Base-by-base conservation (phyloP, 2,113 vertebrate species). In the Elephas maximus region DNA sequence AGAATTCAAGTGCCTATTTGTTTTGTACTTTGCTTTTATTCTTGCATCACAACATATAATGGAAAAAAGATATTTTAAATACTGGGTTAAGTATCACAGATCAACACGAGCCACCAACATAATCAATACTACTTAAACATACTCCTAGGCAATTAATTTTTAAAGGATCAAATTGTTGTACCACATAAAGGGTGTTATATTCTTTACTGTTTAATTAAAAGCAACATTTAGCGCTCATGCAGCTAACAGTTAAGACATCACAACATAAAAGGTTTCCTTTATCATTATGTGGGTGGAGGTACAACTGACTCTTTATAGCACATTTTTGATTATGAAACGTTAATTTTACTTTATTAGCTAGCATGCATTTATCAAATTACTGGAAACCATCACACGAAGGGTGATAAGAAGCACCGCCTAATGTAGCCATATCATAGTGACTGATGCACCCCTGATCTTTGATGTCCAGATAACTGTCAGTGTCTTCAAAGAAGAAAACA, bases 1-100 rank as follows among this genome's bases (percentile, higher is more conserved):
- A 99, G 99, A 99, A 99, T 99, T 99, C 99, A 99, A 99, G 99
- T 99, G 98, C 98, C 99, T 99, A 99, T 99, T 99, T 99, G 99
- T 99, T 99, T 99, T 98, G 98, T 98, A 98, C 98, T 99, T 98
- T 98, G 98, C 98, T 99, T 99, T 99, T 99, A 99, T 98, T 99
- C 98, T 99, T 99, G 98, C 98, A 99, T 99, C 99, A 98, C 98
- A 99, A 99, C 97, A 96, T 98, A 98, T 99, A 99, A 99, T 99
- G 98, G 98, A 98, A 98, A 99, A 98, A 98, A 99, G 98, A 98
- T 98, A 98, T 99, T 99, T 99, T 99, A 99, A 99, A 99, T 98
- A 98, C 97, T 98, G 93, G 98, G 98, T 99, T 99, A 99, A 99
- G 98, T 98, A 99, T 98, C 96, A 95, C 98, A 98, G 98, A 99